Base-by-base conservation (phyloP, 2,113 vertebrate genomes). In the Prionailurus viverrinus region DNA sequence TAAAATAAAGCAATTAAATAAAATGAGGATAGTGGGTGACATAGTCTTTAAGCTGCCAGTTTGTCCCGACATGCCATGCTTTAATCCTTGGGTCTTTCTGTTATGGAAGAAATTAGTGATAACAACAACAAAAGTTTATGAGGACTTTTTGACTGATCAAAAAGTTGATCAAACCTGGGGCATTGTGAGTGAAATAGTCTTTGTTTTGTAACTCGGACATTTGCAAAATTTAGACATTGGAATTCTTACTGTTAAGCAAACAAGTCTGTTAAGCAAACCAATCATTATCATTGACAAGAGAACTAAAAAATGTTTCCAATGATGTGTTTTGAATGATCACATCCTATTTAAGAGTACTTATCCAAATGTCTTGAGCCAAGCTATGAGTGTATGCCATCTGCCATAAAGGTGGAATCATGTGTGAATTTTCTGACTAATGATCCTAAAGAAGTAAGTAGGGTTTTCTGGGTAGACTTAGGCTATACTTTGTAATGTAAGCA, bases 141-240 rank as follows among this genome's bases (percentile, higher is more conserved):
- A 73, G 91, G 79, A 85, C 1, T 84, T 89, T 51, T 29, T 31
- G 27, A 39, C 10, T 85, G 58, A 61, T 23, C 7, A 18, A 23
- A 41, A 83, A 69, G 11, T 27, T 71, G 48, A 71, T 13, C 6
- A 36, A 76, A 68, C 2, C 23, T 89, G 69, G 66, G 74, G 19
- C 53, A 36, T 29, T 58, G 58, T 95, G 65, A 88, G 12, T 53
- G 10, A 95, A 89, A 71, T 89, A 9, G 53, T 93, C 41, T 91
- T 29, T 51, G 33, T 93, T 58, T 58, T 76, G 29, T 27, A 73
- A 41, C 76, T 73, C 39, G 80, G 7, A 53, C 25, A 55, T 45
- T 82, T 93, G 16, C 61, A 39, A 96, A 95, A 91, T 91, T 83
- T 90, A 68, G 27, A 84, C 33, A 84, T 48, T 80, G 81, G 15